Conservation (phyloP, 2,797 vertebrate genomes). For the Myotis daubentonii region DNA sequence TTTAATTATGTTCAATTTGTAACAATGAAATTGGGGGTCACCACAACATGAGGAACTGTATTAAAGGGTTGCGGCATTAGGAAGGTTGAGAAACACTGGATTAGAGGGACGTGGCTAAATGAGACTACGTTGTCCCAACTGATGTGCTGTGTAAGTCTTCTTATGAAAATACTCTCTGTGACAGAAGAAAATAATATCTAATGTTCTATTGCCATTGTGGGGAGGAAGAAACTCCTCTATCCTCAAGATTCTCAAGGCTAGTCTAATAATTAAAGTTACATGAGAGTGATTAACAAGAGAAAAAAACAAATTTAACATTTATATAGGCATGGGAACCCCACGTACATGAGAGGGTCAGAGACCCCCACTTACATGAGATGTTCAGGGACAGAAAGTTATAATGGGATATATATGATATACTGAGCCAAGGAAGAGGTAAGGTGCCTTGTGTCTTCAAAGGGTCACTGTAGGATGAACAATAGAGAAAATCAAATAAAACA, state of each 20-base stretch:
- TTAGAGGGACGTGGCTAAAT: accelerated
- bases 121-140: neutral
- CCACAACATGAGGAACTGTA: too few species aligned
- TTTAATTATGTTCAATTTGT: too few species aligned
- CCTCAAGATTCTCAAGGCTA: neutral
- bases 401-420: too few species aligned
- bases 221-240: neutral
- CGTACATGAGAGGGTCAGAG: neutral
- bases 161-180: neutral
- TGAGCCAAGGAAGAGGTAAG: neutral
- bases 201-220: neutral
- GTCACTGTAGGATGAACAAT: neutral
- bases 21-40: too few species aligned
- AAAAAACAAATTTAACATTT: neutral
- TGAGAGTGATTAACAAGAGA: neutral
- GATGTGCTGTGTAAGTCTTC: neutral
- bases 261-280: neutral
- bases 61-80: too few species aligned
- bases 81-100: too few species aligned
- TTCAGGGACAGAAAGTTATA: neutral
- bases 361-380: neutral
- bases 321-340: neutral
- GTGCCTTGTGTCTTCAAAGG: neutral
- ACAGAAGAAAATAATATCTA: neutral
- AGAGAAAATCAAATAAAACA: neutral